Evolutionary conservation across 2,888 invertebrate species (phyloP), one percentile per base, ranked within the genome.

Genomic region (Mechanitis mazaeus): DNA sequence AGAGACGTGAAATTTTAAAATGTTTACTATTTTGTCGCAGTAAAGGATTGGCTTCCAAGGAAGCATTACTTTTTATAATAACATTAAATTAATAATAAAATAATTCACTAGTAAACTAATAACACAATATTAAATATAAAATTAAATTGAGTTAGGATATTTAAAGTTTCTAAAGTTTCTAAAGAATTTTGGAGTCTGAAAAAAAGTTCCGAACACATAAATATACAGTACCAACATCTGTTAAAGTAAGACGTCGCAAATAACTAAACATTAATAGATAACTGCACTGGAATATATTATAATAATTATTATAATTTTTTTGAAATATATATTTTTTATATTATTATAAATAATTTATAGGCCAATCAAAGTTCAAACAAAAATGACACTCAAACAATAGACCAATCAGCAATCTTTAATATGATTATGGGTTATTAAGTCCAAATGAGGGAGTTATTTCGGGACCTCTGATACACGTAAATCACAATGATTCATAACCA

Each of bases 181-280:
- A 50, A 9, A 50, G 50, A 50, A 31, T 31, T 7, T 47, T 31
- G n/a, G 50, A 9, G 50, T 50, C 50, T 50, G 9, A 50, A 9
- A 50, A 50, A 42, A 42, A 7, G 42, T 11, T 50, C 50, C 6
- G 57, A 53, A 64, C 56, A 57, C 64, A 56, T 63, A 67, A 68
- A 64, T 61, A 65, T 56, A 68, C 60, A 60, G 35, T 35, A 31
- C 50, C 56, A 59, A 65, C 66, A 64, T 64, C 59, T 65, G 65
- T 59, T 69, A 65, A 70, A 67, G 66, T 61, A 68, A 63, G 54
- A 62, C 64, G 59, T 64, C 58, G 58, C 62, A 65, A 64, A 64
- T 63, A 54, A 64, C 63, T 54, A 54, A 60, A 46, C 60, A 65
- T 69, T 66, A 71, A 69, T 71, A 69, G 70, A 70, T 68, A 63